A percentile compares a stretch with the other conserved stretches of the same genome.
These are phyloP conservation scores for Rhyacichthys aspro DNA, from an alignment of 2,797 vertebrate genomes.

Conservation along the genomic window DNA sequence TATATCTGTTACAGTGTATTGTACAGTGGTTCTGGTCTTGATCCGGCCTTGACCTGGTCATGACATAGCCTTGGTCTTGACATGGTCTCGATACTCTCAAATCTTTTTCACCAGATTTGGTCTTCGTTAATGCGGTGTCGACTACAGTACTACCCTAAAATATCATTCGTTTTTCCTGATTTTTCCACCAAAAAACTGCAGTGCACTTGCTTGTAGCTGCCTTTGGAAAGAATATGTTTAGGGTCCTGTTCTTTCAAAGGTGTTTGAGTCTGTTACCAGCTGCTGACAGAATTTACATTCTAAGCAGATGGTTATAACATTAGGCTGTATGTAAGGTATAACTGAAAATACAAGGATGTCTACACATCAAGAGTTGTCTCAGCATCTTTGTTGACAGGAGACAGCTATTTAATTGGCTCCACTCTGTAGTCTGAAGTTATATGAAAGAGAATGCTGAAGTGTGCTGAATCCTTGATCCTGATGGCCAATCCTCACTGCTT, in stretches of 20 bases:
- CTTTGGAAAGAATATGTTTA: too few species aligned
- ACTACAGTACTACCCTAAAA: too few species aligned
- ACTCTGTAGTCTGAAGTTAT: slow-evolving; percentile 11
- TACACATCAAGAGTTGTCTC: slow-evolving; percentile 22
- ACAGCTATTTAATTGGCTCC: slow-evolving; percentile 28
- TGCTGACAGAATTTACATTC: neutral
- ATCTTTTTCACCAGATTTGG: too few species aligned
- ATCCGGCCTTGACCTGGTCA: too few species aligned
- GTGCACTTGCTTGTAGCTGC: too few species aligned
- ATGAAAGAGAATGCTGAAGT: slow-evolving; percentile 11
- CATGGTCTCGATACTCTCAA: too few species aligned
- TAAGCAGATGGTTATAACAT: neutral
- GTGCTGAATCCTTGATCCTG: slow-evolving; percentile 18
- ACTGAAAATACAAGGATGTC: slow-evolving; percentile 3
- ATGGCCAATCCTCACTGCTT: neutral
- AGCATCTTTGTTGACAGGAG: slow-evolving; percentile 33
- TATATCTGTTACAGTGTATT: too few species aligned
- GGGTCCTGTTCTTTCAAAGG: neutral
- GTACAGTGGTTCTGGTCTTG: too few species aligned
- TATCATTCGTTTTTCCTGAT: too few species aligned
- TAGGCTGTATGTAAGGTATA: neutral
- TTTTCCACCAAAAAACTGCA: too few species aligned
- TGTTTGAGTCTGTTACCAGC: neutral
- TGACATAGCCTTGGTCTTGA: too few species aligned
- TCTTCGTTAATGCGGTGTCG: too few species aligned